A percentile compares a stretch with the other conserved stretches of the same genome.
Conservation (phyloP, 2,888 invertebrate species). For the Melieria omissa region DNA sequence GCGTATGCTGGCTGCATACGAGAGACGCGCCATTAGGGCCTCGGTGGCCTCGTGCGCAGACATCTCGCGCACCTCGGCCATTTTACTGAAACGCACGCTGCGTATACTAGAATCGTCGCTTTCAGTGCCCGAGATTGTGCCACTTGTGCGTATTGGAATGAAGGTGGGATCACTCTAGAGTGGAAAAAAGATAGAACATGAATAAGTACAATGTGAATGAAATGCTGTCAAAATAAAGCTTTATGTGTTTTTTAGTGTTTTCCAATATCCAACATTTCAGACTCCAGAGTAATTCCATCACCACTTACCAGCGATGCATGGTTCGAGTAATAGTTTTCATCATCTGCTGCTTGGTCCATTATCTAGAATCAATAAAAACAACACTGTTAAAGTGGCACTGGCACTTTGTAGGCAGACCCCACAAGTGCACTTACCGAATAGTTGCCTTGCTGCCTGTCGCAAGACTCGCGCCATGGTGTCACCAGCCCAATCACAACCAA, state of each 20-base stretch:
- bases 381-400: neutral
- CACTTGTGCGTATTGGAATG: slow-evolving; percentile 83
- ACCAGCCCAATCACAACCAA: slow-evolving; percentile 88
- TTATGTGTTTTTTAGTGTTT: neutral
- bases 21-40: slow-evolving; percentile 89
- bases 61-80: slow-evolving; percentile 89
- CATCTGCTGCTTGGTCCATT: slow-evolving; percentile 80
- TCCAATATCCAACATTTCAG: too few species aligned
- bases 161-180: slow-evolving; percentile 89
- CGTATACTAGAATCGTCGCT: slow-evolving; percentile 87
- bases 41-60: slow-evolving; percentile 92
- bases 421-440: slow-evolving; percentile 74
- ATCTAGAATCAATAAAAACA: slow-evolving; percentile 69
- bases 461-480: slow-evolving; percentile 90
- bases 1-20: slow-evolving; percentile 91
- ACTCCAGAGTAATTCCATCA: neutral
- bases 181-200: neutral
- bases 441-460: slow-evolving; percentile 74
- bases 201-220: neutral
- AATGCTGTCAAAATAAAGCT: neutral
- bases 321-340: slow-evolving; percentile 82
- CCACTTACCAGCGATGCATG: slow-evolving; percentile 62
- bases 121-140: slow-evolving; percentile 75
- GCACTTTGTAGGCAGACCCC: neutral
- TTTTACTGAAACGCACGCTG: slow-evolving; percentile 90